Conservation (phyloP, 2,113 vertebrate species). For the Hucho hucho region DNA sequence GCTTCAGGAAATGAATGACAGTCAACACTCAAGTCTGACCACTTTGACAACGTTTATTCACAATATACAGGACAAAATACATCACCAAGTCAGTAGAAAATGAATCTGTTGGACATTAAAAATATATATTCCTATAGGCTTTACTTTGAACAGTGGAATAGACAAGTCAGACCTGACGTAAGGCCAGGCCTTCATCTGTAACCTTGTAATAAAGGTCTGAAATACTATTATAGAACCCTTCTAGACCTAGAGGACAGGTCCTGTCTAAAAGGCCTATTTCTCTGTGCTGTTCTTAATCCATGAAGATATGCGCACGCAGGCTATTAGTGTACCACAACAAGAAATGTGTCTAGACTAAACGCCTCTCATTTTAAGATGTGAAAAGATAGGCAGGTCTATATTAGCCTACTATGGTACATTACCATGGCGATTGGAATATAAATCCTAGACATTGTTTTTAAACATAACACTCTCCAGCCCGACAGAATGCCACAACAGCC, state of each 20-base stretch:
- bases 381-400: background rate
- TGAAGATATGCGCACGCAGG: background rate
- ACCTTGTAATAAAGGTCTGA: background rate
- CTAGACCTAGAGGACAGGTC: background rate
- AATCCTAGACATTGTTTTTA: background rate
- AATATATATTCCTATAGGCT: background rate
- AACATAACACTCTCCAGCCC: background rate
- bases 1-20: slow-evolving; percentile 62
- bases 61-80: slow-evolving; percentile 46
- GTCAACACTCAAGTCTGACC: slow-evolving; percentile 6
- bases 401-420: too few relatives aligned
- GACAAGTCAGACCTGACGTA: background rate
- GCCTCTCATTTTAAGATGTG: background rate
- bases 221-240: background rate
- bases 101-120: background rate
- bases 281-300: background rate
- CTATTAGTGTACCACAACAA: background rate
- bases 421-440: too few relatives aligned
- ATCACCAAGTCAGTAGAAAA: slow-evolving; percentile 1
- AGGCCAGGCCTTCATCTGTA: background rate
- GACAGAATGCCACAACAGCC: background rate
- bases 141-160: background rate
- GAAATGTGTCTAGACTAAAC: too few relatives aligned
- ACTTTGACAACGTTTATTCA: slow-evolving; percentile 68
- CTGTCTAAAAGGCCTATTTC: background rate